A percentile compares a stretch with the other conserved stretches of the same genome.
phyloP scores from a whole-genome alignment of 53 echinoderm and acorn worm genomes.

The Pentamera pediparva region DNA sequence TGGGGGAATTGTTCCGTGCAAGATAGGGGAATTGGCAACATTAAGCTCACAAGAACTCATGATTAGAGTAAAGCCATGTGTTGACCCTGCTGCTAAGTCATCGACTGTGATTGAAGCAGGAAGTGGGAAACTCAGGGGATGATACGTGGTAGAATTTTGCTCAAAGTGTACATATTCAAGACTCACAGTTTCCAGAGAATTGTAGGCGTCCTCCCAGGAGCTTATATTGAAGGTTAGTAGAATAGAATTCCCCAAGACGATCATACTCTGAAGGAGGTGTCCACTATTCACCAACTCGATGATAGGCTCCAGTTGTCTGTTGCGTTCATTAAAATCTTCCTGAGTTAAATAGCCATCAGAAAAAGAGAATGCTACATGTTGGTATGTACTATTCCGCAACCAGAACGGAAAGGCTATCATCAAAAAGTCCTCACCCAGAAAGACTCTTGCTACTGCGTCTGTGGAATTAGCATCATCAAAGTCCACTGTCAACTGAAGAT shows the following conservation, averaged over 20 bases:
- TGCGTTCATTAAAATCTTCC: slow-evolving; percentile 18
- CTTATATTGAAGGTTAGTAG: background rate
- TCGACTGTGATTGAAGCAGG: slow-evolving; percentile 7
- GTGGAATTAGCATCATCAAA: slow-evolving; percentile 20
- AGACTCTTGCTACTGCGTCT: slow-evolving; percentile 13
- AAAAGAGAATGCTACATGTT: slow-evolving; percentile 24
- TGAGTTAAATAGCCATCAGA: slow-evolving; percentile 6
- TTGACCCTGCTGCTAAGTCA: slow-evolving; percentile 9
- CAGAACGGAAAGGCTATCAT: slow-evolving; percentile 25
- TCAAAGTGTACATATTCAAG: background rate
- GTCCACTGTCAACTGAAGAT: slow-evolving; percentile 13
- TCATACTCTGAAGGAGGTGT: background rate
- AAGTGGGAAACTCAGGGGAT: slow-evolving; percentile 4
- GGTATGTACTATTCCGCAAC: slow-evolving; percentile 26
- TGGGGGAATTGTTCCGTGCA: slow-evolving; percentile 4
- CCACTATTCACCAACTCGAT: slow-evolving; percentile 12
- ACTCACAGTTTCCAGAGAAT: background rate
- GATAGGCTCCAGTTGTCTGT: slow-evolving; percentile 17
- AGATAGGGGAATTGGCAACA: slow-evolving; percentile 14
- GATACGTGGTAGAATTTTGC: background rate
- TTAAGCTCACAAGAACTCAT: slow-evolving; percentile 17
- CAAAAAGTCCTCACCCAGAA: slow-evolving; percentile 21
- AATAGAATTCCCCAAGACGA: background rate
- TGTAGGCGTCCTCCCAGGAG: background rate
- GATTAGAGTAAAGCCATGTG: slow-evolving; percentile 15